These are phyloP conservation scores for Gymnoscopelus microlampas DNA, from an alignment of 2,797 vertebrate species.

Conservation along the genomic window DNA sequence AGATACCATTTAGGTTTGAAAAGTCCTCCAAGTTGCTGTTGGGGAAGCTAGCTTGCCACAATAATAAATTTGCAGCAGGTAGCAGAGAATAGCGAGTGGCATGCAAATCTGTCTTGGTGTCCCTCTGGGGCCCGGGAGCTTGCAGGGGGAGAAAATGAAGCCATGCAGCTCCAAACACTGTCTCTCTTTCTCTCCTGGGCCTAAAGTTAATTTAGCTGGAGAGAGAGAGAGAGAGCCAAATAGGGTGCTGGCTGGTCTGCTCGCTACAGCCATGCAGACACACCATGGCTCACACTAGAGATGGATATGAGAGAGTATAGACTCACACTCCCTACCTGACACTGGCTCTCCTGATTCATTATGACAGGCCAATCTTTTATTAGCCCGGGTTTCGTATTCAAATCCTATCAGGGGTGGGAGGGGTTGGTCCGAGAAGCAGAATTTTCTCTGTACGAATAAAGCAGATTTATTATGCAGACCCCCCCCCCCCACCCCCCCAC, in stretches of 20 bases:
- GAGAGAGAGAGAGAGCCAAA: conserved; percentile 68
- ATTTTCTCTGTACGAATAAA: conserved; percentile 81
- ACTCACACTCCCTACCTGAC: conserved; percentile 82
- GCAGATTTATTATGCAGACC: conserved; percentile 82
- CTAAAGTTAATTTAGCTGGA: conserved; percentile 77
- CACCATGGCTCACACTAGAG: conserved; percentile 65
- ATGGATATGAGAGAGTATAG: conserved; percentile 80
- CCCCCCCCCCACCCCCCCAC: neutral
- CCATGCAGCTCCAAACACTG: conserved; percentile 73
- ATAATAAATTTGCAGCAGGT: conserved; percentile 84
- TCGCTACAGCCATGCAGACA: conserved; percentile 61
- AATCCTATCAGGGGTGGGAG: conserved; percentile 76
- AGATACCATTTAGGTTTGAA: conserved; percentile 80
- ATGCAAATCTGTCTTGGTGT: conserved; percentile 85
- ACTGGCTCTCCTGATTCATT: conserved; percentile 83
- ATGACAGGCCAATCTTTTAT: conserved; percentile 87
- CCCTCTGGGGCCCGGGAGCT: conserved; percentile 77
- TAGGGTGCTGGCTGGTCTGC: conserved; percentile 62
- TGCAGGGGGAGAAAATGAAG: conserved; percentile 77
- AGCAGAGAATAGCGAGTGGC: conserved; percentile 79
- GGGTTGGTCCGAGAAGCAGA: conserved; percentile 69
- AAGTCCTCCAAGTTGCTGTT: conserved; percentile 81
- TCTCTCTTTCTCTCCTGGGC: conserved; percentile 72
- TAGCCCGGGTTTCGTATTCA: conserved; percentile 82
- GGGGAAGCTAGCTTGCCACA: conserved; percentile 81